A percentile compares a stretch with the other conserved stretches of the same genome.
Conservation (phyloP, 2,888 invertebrate genomes). For the Dasypogon diadema region DNA sequence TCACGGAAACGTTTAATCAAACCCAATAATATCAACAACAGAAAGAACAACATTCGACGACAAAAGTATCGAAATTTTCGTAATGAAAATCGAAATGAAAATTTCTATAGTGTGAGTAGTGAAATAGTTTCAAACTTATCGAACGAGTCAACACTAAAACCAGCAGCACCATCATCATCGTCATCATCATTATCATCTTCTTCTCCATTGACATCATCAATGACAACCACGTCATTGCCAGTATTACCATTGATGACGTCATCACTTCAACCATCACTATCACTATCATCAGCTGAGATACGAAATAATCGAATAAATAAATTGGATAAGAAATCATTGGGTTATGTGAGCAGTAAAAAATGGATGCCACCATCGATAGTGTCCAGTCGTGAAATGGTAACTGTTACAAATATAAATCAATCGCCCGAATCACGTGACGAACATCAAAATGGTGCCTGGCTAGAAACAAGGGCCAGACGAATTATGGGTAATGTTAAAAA, state of each 20-base stretch:
- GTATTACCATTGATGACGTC: neutral
- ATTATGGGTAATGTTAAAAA: conserved; percentile 62
- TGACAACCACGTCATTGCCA: conserved; percentile 11
- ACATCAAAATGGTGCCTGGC: conserved; percentile 58
- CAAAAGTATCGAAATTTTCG: neutral
- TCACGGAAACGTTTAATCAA: neutral
- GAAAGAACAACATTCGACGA: neutral
- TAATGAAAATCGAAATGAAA: conserved; percentile 20
- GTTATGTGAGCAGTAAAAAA: conserved; percentile 30
- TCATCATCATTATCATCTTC: neutral
- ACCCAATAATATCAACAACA: no score
- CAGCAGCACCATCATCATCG: neutral
- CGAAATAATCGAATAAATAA: conserved; percentile 37
- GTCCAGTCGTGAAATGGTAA: conserved; percentile 35
- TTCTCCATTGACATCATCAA: neutral
- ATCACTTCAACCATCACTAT: neutral
- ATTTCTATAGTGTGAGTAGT: conserved; percentile 56
- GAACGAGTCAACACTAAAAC: conserved; percentile 7
- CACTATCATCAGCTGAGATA: neutral
- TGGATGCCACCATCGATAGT: conserved; percentile 55
- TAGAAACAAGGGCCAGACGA: conserved; percentile 61
- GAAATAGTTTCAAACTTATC: conserved; percentile 55
- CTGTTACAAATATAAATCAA: neutral
- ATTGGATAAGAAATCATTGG: conserved; percentile 6
- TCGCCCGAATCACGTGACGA: neutral